Percentiles rank a stretch among this genome's conserved stretches.
phyloP scores from a whole-genome alignment of 2,888 invertebrate species.

The Acronicta alni region DNA sequence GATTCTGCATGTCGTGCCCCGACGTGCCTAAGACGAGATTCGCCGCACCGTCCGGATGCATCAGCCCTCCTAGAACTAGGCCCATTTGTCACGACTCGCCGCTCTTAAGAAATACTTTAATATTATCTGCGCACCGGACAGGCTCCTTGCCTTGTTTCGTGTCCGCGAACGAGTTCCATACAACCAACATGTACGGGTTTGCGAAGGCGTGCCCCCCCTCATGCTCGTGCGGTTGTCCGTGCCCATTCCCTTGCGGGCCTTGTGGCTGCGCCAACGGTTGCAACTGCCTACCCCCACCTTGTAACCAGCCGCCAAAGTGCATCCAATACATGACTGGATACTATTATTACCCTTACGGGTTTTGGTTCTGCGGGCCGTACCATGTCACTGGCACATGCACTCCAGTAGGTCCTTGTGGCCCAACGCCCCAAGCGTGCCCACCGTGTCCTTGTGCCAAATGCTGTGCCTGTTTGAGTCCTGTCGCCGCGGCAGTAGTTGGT shows the following conservation, averaged over 20 bases:
- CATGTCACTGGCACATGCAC: constrained; percentile 72
- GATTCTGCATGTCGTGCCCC: constrained; percentile 71
- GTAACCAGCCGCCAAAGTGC: constrained; percentile 74
- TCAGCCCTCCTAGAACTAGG: constrained; percentile 56
- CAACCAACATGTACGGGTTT: neutral
- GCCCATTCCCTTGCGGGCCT: constrained; percentile 10
- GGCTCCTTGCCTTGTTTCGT: constrained; percentile 12
- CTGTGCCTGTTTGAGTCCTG: constrained; percentile 26
- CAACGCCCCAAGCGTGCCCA: constrained; percentile 23
- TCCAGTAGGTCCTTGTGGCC: constrained; percentile 60
- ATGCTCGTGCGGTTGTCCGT: constrained; percentile 1
- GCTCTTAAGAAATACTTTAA: neutral
- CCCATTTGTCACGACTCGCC: constrained; percentile 32
- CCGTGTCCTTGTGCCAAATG: constrained; percentile 32
- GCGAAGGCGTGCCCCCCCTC: neutral
- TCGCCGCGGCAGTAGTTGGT: constrained; percentile 13
- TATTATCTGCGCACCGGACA: neutral
- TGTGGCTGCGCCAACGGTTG: constrained; percentile 12
- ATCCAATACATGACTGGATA: constrained; percentile 81
- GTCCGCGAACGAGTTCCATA: constrained; percentile 11
- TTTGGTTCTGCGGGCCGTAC: constrained; percentile 82
- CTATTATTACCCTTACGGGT: constrained; percentile 81
- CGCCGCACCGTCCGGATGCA: constrained; percentile 46
- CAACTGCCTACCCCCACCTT: constrained; percentile 72
- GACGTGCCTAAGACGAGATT: constrained; percentile 48